These are phyloP conservation scores for Apis laboriosa DNA, from an alignment of 1,140 invertebrate species.

Conservation along the genomic window DNA sequence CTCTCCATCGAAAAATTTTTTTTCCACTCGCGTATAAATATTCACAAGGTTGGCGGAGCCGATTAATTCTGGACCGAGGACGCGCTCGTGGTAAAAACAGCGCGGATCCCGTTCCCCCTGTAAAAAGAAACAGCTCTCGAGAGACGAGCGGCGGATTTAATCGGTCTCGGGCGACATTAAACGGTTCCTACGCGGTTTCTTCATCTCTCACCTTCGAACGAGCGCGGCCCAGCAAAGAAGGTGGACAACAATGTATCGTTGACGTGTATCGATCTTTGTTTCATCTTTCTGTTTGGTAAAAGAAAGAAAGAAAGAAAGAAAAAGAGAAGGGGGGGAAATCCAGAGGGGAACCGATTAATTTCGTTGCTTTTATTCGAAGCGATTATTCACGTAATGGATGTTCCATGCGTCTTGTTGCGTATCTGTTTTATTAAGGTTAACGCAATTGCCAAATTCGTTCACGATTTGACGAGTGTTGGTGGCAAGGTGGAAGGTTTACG, in stretches of 20 bases:
- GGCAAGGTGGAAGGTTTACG: background rate
- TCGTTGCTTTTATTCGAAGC: background rate
- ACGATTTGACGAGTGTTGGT: background rate
- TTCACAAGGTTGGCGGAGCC: slow-evolving; percentile 19
- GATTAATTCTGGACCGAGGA: slow-evolving; percentile 51
- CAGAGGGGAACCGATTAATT: slow-evolving; percentile 18
- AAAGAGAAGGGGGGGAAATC: background rate
- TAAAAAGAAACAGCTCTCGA: background rate
- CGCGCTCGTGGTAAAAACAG: background rate
- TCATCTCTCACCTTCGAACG: background rate
- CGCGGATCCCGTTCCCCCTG: background rate
- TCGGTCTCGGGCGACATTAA: slow-evolving; percentile 25
- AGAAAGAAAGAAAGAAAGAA: background rate
- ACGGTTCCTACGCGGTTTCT: slow-evolving; percentile 3
- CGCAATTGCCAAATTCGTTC: background rate
- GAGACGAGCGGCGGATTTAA: slow-evolving; percentile 32
- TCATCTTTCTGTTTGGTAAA: background rate
- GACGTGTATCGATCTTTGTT: background rate
- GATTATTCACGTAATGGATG: background rate
- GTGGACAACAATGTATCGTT: slow-evolving; percentile 16
- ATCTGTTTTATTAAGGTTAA: background rate
- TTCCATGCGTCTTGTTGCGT: background rate
- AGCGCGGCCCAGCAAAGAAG: slow-evolving; percentile 23
- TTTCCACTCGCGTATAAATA: slow-evolving; percentile 20
- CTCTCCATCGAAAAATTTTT: background rate